A percentile compares a stretch with the other conserved stretches of the same genome.
Evolutionary conservation across 2,888 invertebrate species (phyloP).

Genomic region (Megamerina dolium): DNA sequence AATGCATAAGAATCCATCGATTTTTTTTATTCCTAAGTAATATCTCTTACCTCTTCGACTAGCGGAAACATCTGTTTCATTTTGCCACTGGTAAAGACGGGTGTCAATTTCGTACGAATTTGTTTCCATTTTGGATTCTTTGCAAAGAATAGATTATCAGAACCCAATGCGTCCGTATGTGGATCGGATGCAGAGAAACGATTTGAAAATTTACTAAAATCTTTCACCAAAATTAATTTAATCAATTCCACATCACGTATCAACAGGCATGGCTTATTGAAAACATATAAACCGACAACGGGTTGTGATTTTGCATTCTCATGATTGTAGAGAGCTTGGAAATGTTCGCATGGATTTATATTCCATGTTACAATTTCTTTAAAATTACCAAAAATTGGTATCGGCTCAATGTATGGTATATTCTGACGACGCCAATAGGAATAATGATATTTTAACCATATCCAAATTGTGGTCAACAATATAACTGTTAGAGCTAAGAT

Average conservation of each 20-base stretch:
- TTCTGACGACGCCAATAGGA: conserved; percentile 37
- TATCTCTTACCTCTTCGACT: conserved; percentile 33
- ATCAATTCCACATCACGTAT: conserved; percentile 47
- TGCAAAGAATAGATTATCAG: conserved; percentile 45
- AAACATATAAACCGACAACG: conserved; percentile 40
- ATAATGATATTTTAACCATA: conserved; percentile 28
- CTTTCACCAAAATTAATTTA: conserved; percentile 49
- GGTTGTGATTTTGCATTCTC: conserved; percentile 23
- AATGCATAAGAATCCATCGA: too few relatives aligned
- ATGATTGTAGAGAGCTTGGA: conserved; percentile 34
- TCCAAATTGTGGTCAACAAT: conserved; percentile 19
- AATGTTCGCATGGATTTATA: conserved; percentile 29
- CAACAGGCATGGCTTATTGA: conserved; percentile 46
- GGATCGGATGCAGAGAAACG: conserved; percentile 32
- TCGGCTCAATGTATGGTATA: conserved; percentile 36
- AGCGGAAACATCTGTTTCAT: conserved; percentile 43
- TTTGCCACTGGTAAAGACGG: conserved; percentile 47
- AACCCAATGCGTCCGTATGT: conserved; percentile 43
- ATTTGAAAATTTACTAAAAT: conserved; percentile 47
- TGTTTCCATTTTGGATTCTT: conserved; percentile 49
- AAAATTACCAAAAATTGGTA: conserved; percentile 45
- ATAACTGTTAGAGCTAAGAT: conserved; percentile 15
- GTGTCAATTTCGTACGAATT: conserved; percentile 45
- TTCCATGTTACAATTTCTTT: conserved; percentile 30
- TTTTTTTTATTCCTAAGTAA: too few relatives aligned